phyloP scores from a whole-genome alignment of 2,888 invertebrate genomes.

The Neoitamus cyanurus region DNA sequence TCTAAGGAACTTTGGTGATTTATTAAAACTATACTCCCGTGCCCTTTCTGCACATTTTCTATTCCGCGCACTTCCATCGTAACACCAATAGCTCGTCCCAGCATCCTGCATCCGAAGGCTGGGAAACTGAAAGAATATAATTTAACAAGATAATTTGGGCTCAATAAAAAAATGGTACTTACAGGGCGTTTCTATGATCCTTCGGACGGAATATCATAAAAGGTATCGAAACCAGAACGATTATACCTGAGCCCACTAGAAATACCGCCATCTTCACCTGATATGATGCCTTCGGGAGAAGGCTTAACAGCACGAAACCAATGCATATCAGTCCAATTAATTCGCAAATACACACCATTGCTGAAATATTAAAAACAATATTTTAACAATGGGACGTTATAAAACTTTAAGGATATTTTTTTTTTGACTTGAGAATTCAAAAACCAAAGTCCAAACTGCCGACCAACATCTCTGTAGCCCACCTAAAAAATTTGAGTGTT shows the following conservation, averaged over 20 bases:
- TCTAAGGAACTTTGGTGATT: slow-evolving; percentile 93
- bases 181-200: slow-evolving; percentile 83
- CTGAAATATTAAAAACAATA: slow-evolving; percentile 17
- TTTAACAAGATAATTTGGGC: slow-evolving; percentile 46
- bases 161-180: slow-evolving; percentile 71
- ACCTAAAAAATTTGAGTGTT: no score
- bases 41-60: slow-evolving; percentile 79
- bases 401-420: neutral
- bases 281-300: slow-evolving; percentile 71
- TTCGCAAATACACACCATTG: slow-evolving; percentile 62
- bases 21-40: slow-evolving; percentile 83
- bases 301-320: slow-evolving; percentile 60
- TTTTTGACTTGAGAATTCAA: no score
- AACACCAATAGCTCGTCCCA: slow-evolving; percentile 71
- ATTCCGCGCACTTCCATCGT: slow-evolving; percentile 78
- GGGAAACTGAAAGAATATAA: slow-evolving; percentile 70
- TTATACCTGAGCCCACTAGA: slow-evolving; percentile 71
- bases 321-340: slow-evolving; percentile 61
- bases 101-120: slow-evolving; percentile 72
- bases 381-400: neutral
- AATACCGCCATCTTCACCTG: slow-evolving; percentile 78
- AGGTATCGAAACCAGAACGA: slow-evolving; percentile 75
- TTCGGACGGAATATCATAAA: slow-evolving; percentile 79
- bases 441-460: no score
- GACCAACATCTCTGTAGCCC: no score